Conservation (phyloP, 2,797 vertebrate species). For the Chelonia mydas region DNA sequence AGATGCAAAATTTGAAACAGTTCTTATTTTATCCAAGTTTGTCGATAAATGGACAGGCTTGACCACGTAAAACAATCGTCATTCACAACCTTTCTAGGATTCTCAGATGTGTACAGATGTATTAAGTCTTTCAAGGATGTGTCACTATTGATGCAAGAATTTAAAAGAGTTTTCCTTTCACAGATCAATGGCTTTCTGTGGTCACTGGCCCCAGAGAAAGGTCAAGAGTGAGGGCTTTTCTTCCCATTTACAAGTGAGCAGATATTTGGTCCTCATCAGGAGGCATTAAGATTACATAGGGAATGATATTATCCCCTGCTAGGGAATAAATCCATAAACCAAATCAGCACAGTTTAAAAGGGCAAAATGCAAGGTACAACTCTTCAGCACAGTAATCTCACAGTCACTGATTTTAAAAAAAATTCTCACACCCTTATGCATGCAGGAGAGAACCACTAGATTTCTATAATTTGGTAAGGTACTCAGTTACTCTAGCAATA, state of each 20-base stretch:
- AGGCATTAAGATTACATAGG: neutral
- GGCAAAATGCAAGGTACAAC: neutral
- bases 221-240: slow-evolving; percentile 2
- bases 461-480: neutral
- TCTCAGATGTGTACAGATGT: neutral
- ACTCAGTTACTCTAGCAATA: neutral
- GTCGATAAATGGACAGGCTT: neutral
- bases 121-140: neutral
- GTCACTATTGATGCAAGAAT: neutral
- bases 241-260: neutral
- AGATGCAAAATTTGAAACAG: neutral
- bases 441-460: neutral
- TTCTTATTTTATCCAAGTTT: neutral
- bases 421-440: neutral
- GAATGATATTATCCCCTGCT: neutral
- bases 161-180: neutral
- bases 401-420: neutral
- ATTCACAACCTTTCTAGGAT: neutral
- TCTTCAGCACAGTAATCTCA: neutral
- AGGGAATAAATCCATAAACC: slow-evolving; percentile 7
- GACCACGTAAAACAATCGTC: neutral
- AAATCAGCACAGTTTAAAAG: neutral
- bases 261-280: neutral
- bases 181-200: neutral
- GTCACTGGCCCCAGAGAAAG: neutral